phyloP scores from a whole-genome alignment of 2,797 vertebrate species.

The Mallotus villosus region DNA sequence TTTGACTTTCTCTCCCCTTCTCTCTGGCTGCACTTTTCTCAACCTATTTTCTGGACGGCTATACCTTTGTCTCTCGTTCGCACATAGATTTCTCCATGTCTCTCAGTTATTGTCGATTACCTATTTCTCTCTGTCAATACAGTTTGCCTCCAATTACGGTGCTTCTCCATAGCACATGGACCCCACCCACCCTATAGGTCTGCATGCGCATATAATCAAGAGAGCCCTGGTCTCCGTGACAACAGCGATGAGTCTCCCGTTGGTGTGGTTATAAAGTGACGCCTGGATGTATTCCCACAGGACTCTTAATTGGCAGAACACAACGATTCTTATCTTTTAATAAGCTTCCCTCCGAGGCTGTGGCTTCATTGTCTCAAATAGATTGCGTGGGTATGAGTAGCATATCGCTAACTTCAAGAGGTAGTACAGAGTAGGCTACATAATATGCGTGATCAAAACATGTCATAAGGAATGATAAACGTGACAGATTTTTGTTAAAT shows the following conservation, averaged over 20 bases:
- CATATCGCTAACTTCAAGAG: slow-evolving; percentile 63
- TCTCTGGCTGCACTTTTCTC: background rate
- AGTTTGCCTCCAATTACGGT: background rate
- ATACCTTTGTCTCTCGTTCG: background rate
- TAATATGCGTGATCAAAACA: slow-evolving; percentile 31
- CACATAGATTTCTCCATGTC: background rate
- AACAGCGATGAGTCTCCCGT: background rate
- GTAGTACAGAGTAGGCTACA: slow-evolving; percentile 58
- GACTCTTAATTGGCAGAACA: slow-evolving; percentile 65
- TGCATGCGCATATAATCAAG: background rate
- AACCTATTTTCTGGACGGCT: background rate
- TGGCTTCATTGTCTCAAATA: slow-evolving; percentile 67
- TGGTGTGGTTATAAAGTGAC: slow-evolving; percentile 62
- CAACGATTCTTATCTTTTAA: slow-evolving; percentile 75
- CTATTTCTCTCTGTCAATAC: background rate
- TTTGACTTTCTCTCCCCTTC: background rate
- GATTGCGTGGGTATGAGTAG: slow-evolving; percentile 68
- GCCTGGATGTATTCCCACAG: slow-evolving; percentile 64
- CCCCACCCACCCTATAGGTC: too few relatives aligned
- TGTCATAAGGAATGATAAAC: slow-evolving; percentile 55
- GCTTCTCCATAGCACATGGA: background rate
- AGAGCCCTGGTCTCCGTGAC: slow-evolving; percentile 34
- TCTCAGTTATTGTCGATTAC: background rate
- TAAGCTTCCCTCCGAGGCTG: slow-evolving; percentile 66
- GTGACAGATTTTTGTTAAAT: slow-evolving; percentile 60